Evolutionary conservation across 2,888 invertebrate genomes (phyloP).

Genomic region (Noctua fimbriata): DNA sequence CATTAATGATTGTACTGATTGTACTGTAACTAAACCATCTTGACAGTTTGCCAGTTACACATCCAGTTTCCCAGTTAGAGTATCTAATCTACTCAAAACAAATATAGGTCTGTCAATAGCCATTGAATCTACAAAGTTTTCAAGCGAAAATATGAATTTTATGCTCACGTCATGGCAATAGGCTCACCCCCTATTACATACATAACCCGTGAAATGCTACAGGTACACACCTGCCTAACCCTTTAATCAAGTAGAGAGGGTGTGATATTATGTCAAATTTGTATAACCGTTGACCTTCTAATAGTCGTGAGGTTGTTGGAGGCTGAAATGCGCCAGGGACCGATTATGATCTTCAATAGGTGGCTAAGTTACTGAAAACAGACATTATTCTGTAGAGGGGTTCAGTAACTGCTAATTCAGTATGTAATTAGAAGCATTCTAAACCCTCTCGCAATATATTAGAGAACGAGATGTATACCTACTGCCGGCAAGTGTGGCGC

Average conservation of each 20-base stretch:
- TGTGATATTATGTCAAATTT: background rate
- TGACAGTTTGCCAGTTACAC: conserved; percentile 50
- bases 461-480: background rate
- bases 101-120: background rate
- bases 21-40: conserved; percentile 43
- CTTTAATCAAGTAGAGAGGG: background rate
- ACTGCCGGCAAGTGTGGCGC: background rate
- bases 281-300: background rate
- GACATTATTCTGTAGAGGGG: background rate
- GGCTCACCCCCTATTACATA: background rate
- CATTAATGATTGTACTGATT: conserved; percentile 70
- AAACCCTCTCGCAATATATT: background rate
- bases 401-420: background rate
- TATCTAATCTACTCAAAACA: background rate
- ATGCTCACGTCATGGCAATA: background rate
- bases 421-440: background rate
- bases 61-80: background rate
- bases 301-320: background rate
- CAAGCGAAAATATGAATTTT: background rate
- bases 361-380: background rate
- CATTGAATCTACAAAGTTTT: background rate
- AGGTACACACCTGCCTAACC: background rate
- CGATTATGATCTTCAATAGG: background rate
- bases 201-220: background rate
- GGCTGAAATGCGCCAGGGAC: background rate